Base-by-base conservation (phyloP, 2,797 vertebrate genomes). In the Pseudochromis fuscus region DNA sequence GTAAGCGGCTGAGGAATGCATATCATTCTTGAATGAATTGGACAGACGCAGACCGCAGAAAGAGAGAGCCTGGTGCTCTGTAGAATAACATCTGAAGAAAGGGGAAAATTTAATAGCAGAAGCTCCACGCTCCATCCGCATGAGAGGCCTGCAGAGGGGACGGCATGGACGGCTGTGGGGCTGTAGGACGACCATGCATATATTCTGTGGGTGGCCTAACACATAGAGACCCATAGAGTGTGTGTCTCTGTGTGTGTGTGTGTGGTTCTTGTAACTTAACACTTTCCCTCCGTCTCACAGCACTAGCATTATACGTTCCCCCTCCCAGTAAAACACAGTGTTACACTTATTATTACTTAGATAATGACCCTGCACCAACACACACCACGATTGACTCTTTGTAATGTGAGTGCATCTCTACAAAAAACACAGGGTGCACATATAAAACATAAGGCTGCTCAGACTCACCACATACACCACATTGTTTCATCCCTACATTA, bases 1-100 rank as follows among this genome's bases (percentile, higher is more conserved):
- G 75, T 67, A 85, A 70, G 76, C 77, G 35, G 57, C 71, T 25
- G 65, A 88, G 63, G 81, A 90, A 87, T 87, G 72, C 72, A 67
- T 66, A 73, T 86, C 75, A 70, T 86, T 87, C 71, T 52, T 90
- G 79, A 92, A 82, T 83, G 85, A 85, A 85, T 75, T 84, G 78
- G 87, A 91, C 79, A 79, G 48, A 69, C 71, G 35, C 69, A 62
- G 74, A 83, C 88, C 77, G 31, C 84, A 77, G 71, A 68, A 85
- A 75, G n/a, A 72, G 48, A 83, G 59, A 82, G 63, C 63, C 77
- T 62, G 76, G 61, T 76, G 83, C 82, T 91, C 69, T 84, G 68
- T 71, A 67, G 57, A 85, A 87, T 74, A 87, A 89, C 81, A 86
- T 84, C 76, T 79, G 35, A 75, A 81, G 67, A 75, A 69, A 83